phyloP scores from a whole-genome alignment of 2,113 vertebrate genomes.

The Benitochromis conjunctus region DNA sequence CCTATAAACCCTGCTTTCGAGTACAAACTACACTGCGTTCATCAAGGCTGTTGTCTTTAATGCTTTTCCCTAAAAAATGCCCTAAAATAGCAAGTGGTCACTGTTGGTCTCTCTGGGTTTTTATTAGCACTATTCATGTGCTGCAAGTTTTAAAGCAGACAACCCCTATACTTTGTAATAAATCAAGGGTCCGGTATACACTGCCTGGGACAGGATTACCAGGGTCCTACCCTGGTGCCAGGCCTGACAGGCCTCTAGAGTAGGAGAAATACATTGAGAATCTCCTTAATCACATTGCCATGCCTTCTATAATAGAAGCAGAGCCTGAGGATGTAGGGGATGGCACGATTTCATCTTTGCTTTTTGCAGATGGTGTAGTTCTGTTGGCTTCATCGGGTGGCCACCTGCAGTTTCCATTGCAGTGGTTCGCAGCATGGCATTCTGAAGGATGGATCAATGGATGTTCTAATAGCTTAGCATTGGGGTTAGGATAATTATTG shows the following conservation, averaged over 20 bases:
- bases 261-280: neutral
- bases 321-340: neutral
- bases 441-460: neutral
- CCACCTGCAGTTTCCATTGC: neutral
- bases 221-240: neutral
- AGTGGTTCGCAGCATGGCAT: neutral
- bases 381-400: neutral
- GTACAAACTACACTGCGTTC: neutral
- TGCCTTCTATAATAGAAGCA: neutral
- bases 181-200: neutral
- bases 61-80: neutral
- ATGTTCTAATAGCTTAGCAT: neutral
- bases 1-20: neutral
- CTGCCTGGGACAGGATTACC: neutral
- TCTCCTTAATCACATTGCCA: neutral
- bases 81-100: neutral
- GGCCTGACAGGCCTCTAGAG: neutral
- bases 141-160: neutral
- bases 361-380: neutral
- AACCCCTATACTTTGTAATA: neutral
- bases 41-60: neutral
- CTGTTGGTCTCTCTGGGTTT: neutral
- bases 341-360: neutral
- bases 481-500: neutral
- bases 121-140: neutral